phyloP scores from a whole-genome alignment of 2,113 vertebrate genomes.

The Ibidorhyncha struthersii region DNA sequence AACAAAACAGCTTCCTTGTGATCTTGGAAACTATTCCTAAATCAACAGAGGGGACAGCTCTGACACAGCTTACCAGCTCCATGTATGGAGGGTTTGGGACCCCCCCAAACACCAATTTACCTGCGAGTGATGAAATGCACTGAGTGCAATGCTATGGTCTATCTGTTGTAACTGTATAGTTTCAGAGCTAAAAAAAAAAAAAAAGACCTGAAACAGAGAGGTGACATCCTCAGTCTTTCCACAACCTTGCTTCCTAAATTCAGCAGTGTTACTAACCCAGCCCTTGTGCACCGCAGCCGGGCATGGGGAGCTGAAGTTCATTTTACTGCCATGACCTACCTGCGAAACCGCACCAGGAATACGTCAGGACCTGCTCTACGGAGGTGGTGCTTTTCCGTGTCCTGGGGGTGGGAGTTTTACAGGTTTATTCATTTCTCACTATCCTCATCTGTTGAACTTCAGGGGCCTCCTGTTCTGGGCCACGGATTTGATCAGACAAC shows the following conservation, averaged over 20 bases:
- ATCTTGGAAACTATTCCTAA: background rate
- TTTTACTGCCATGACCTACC: background rate
- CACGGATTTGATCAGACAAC: background rate
- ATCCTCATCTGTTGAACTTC: background rate
- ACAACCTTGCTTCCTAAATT: background rate
- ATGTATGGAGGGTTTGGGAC: background rate
- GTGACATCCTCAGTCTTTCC: background rate
- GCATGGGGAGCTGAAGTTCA: background rate
- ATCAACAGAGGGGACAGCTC: background rate
- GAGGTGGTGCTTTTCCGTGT: background rate
- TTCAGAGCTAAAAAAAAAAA: background rate
- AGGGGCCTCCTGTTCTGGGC: background rate
- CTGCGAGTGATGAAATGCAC: background rate
- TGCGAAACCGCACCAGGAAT: background rate
- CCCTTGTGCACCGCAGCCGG: background rate
- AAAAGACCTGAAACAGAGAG: background rate
- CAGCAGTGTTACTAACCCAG: background rate
- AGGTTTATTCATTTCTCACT: background rate
- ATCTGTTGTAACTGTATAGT: background rate
- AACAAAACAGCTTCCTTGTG: background rate
- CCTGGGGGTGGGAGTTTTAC: background rate
- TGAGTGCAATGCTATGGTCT: background rate
- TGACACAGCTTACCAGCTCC: background rate
- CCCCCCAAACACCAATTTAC: no score
- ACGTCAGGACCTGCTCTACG: rapidly evolving